Evolutionary conservation across 2,888 invertebrate genomes (phyloP).

Genomic region (Lobophora halterata): DNA sequence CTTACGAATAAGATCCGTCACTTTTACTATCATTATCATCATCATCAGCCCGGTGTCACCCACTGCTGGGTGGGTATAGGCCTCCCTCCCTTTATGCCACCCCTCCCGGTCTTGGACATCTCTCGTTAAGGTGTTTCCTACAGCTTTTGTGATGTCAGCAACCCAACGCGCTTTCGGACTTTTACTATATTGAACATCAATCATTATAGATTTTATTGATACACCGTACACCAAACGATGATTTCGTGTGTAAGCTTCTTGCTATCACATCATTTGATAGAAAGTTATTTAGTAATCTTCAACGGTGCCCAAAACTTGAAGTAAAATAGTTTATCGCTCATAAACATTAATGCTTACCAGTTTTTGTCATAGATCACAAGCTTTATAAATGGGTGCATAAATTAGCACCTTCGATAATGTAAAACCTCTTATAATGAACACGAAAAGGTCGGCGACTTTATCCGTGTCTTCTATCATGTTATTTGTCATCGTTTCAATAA

Average conservation of each 20-base stretch:
- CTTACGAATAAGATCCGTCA: too few relatives aligned
- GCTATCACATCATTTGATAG: conserved; percentile 24
- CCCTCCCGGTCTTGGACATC: too few relatives aligned
- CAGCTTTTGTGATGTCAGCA: too few relatives aligned
- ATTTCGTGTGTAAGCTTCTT: conserved; percentile 26
- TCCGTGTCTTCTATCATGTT: conserved; percentile 26
- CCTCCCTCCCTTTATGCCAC: too few relatives aligned
- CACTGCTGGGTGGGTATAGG: too few relatives aligned
- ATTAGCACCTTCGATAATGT: conserved; percentile 33
- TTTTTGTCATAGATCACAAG: conserved; percentile 34
- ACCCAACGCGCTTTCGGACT: too few relatives aligned
- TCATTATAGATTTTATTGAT: conserved; percentile 17
- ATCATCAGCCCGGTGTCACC: too few relatives aligned
- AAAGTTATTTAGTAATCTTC: conserved; percentile 35
- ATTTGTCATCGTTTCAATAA: conserved; percentile 38
- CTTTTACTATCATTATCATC: too few relatives aligned
- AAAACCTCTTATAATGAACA: conserved; percentile 36
- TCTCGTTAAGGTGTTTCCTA: too few relatives aligned
- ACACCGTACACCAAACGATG: conserved; percentile 22
- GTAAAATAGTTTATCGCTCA: conserved; percentile 32
- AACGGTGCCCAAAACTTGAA: conserved; percentile 28
- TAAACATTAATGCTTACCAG: conserved; percentile 36
- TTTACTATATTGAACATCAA: conserved; percentile 17
- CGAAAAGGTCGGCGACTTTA: conserved; percentile 29
- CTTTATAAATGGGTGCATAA: conserved; percentile 31